Evolutionary conservation across 64 coral and sea anemone genomes (phyloP), one percentile per base, ranked within the genome.

Genomic region (Pachyseris speciosa): DNA sequence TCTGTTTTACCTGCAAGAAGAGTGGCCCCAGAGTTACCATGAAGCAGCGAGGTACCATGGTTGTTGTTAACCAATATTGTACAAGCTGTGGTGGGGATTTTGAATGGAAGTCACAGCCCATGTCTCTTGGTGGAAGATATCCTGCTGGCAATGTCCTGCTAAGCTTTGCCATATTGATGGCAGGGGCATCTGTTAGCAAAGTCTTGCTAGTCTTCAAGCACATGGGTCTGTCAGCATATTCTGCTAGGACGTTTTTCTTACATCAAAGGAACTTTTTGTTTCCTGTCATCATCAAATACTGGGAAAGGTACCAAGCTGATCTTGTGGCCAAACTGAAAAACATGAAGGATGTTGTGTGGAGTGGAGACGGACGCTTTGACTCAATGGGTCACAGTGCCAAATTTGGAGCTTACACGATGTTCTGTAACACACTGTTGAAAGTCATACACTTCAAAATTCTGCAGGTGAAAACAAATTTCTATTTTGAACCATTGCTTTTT

Each of bases 301-400:
- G 78, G 78, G 78, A 83, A 61, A 32, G 6, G 19, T 63, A 61
- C 52, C 30, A 37, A 61, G 30, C 50, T 28, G n/a, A 31, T 34
- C 30, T 83, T 9, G 7, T 83, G 7, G 9, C 30, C 9, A 60
- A 58, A 34, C 19, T 83, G 52, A 61, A 83, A 36, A 32, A 26
- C 51, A 37, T 83, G 26, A 83, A 83, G 6, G 49, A 83, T 37
- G 52, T 57, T 4, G 49, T 83, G 41, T 83, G 52, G 52, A 59
- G 51, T 86, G 83, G 83, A 10, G 64, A 86, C 70, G 83, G 83
- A 9, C 30, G 64, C 30, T 87, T 87, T 72, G 66, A 87, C 48
- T 52, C 68, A 13, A 72, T 87, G 65, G 28, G 84, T 20, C 84
- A 87, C 16, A 72, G 66, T 50, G 84, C 84, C 7, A 87, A 87